Evolutionary conservation across 1,140 invertebrate species (phyloP).

Genomic region (Ceratoteleas bidentatus): DNA sequence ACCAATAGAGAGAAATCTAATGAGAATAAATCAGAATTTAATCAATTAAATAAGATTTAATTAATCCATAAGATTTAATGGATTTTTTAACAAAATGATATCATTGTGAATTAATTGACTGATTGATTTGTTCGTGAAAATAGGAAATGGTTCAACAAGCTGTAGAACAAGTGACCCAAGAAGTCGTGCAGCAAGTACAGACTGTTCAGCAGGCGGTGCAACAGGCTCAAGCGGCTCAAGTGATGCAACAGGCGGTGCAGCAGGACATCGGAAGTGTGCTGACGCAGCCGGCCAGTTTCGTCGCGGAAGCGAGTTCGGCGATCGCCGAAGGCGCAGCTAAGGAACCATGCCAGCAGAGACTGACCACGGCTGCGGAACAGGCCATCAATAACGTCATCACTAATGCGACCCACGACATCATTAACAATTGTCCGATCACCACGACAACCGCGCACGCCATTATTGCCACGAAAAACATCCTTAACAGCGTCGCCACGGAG

Average conservation of each 20-base stretch:
- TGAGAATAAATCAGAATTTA: too few species aligned
- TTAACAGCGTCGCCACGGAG: conserved; percentile 79
- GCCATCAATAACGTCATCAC: conserved; percentile 79
- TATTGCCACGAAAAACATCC: conserved; percentile 79
- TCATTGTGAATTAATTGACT: background rate
- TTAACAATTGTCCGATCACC: conserved; percentile 77
- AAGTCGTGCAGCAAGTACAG: conserved; percentile 83
- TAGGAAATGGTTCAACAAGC: conserved; percentile 83
- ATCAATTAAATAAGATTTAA: too few species aligned
- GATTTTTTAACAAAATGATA: too few species aligned
- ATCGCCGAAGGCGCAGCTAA: conserved; percentile 77
- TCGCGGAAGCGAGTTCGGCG: conserved; percentile 78
- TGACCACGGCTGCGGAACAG: conserved; percentile 78
- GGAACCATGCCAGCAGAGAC: conserved; percentile 76
- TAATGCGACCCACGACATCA: conserved; percentile 79
- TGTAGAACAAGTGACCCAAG: conserved; percentile 83
- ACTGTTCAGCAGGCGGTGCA: conserved; percentile 84
- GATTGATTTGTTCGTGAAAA: conserved; percentile 3
- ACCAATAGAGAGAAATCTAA: too few species aligned
- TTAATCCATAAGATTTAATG: too few species aligned
- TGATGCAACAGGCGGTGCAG: conserved; percentile 79
- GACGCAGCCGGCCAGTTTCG: conserved; percentile 76
- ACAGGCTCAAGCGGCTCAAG: conserved; percentile 80
- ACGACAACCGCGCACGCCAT: conserved; percentile 79
- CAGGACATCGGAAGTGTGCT: conserved; percentile 79